phyloP scores from a whole-genome alignment of 1,140 invertebrate genomes.

The Lucilia sericata region DNA sequence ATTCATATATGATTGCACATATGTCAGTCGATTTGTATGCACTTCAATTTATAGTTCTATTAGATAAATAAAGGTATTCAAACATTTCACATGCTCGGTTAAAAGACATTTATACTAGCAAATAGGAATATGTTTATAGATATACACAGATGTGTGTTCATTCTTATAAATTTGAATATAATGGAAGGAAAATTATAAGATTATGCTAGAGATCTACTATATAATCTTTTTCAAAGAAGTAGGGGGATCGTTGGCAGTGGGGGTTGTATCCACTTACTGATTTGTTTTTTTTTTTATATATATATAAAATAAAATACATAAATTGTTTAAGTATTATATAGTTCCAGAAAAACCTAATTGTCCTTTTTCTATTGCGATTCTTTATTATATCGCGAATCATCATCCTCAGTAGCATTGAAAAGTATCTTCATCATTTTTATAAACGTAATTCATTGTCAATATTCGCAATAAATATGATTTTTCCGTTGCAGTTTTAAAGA shows the following conservation, averaged over 20 bases:
- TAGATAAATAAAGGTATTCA: conserved; percentile 8
- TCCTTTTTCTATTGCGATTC: too few relatives aligned
- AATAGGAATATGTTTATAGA: neutral
- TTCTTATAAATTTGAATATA: too few relatives aligned
- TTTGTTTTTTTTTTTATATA: too few relatives aligned
- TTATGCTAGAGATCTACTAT: too few relatives aligned
- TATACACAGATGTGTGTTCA: neutral
- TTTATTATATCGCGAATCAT: neutral
- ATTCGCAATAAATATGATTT: neutral
- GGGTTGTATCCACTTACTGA: too few relatives aligned
- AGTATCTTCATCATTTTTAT: neutral
- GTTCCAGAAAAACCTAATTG: too few relatives aligned
- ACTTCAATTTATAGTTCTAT: neutral
- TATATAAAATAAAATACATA: too few relatives aligned
- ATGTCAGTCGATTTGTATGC: neutral
- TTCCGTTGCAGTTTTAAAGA: too few relatives aligned
- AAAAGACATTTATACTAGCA: conserved; percentile 15
- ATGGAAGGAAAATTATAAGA: too few relatives aligned
- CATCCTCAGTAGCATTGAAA: neutral
- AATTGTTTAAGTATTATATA: too few relatives aligned
- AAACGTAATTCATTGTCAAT: neutral
- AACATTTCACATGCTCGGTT: neutral
- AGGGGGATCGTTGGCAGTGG: too few relatives aligned
- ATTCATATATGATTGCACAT: neutral
- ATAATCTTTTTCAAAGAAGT: too few relatives aligned